Base-by-base conservation (phyloP, 2,113 vertebrate species). In the Gopherus evgoodei region DNA sequence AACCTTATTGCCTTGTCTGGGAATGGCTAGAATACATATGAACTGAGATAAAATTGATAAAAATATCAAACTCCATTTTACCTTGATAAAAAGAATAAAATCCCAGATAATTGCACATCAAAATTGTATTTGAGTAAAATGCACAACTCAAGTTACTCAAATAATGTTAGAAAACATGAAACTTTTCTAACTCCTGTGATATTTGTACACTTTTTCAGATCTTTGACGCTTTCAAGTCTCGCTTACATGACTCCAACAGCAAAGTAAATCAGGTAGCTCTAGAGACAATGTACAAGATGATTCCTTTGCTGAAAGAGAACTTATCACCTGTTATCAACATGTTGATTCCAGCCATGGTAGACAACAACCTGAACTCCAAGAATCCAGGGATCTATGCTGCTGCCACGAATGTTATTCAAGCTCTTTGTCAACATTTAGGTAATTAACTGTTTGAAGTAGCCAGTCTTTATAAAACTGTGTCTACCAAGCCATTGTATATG, bases 331-430 rank as follows among this genome's bases (percentile, higher is more conserved):
- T 99, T 88, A 98, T 99, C 96, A 98, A 99, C 96, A 98, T 99
- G 97, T 93, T 99, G 4, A 97, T 99, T 93, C 99, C 99, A 29
- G 99, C 99, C 82, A 97, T 99, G 7, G 99, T 99, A 47, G 99
- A 99, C 98, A 99, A 99, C 98, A 99, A 99, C 97, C 99, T 99
- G 65, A 99, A 99, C 98, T 99, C 99, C 53, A 99, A 99, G 98
- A 99, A 99, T 90, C 98, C 98, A 84, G 98, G 98, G 92, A 98
- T 99, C 97, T 99, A 99, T 83, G 96, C 98, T 82, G 99, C 99
- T 90, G 99, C 99, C 85, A 98, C 98, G 7, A 98, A 97, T 5
- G 99, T 99, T 57, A 91, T 99, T 69, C 97, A 99, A 84, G 98
- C 99, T 78, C 98, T 99, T 0, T 98, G 98, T 93, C 98, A 97